Base-by-base conservation (phyloP, 2,888 invertebrate genomes). In the Tineola bisselliella region DNA sequence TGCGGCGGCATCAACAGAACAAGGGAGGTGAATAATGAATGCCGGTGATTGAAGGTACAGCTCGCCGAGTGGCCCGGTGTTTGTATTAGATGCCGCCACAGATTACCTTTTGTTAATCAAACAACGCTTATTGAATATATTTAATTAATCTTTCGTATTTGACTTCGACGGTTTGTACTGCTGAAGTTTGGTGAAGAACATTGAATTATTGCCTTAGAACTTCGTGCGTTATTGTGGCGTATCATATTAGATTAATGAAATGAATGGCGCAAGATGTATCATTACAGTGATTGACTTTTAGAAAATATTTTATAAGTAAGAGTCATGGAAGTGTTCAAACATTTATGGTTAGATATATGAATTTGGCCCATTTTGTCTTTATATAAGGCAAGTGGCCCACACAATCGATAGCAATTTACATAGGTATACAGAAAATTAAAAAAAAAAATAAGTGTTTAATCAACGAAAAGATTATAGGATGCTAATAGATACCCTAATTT, bases 91-190 rank as follows among this genome's bases (percentile, higher is more conserved):
- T 86, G 86, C 86, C 86, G 86, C 81, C 81, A 68, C 73, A 81
- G 84, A 87, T 87, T 84, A 83, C 74, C 80, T 77, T 83, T 84
- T 84, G 81, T 84, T 83, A 82, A 82, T 81, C 83, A 84, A 84
- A 84, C 79, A 81, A 76, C 77, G 77, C 72, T 82, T 81, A 84
- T 83, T 83, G 77, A 84, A 81, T 79, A 79, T 76, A 84, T 82
- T 83, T 80, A 83, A 86, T 84, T 84, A 84, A 83, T 84, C 77
- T 79, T 78, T 73, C 71, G 69, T 78, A 75, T 82, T 83, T 83
- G 77, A 84, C 81, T 84, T 81, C 64, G 64, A 70, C 70, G 69
- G 71, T 31, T 19, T 59, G 33, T 38, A 12, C 38, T 31, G 56
- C 56, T 19, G 13, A 15, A 48, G 48, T 48, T 48, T 38, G 38